A percentile compares a stretch with the other conserved stretches of the same genome.
These are phyloP conservation scores for Drosophila emarginata DNA, from an alignment of 2,888 invertebrate genomes.

Conservation along the genomic window DNA sequence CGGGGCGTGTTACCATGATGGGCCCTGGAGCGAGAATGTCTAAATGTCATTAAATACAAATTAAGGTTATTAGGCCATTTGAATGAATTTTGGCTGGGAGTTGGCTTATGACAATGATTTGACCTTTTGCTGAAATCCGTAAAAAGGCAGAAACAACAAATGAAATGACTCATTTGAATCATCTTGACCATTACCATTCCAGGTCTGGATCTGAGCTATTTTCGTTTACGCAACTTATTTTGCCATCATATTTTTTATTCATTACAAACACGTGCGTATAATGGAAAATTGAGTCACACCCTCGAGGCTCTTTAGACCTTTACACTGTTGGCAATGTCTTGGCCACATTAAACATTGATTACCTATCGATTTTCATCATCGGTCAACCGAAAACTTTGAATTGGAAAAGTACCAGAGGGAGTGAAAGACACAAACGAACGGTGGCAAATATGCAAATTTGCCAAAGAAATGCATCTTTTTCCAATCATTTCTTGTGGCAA, in stretches of 20 bases:
- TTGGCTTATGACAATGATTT: constrained; percentile 47
- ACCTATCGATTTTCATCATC: constrained; percentile 57
- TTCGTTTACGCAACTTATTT: constrained; percentile 24
- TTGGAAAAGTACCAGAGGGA: constrained; percentile 38
- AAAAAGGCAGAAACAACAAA: constrained; percentile 18
- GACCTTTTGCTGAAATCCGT: constrained; percentile 42
- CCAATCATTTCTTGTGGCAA: constrained; percentile 12
- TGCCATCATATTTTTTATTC: constrained; percentile 34
- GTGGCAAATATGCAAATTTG: constrained; percentile 40
- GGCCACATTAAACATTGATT: constrained; percentile 50
- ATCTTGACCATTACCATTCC: constrained; percentile 25
- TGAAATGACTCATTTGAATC: constrained; percentile 39
- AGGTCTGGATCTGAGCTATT: constrained; percentile 24
- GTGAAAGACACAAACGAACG: neutral
- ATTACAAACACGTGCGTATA: constrained; percentile 42
- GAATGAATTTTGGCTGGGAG: neutral
- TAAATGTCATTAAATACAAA: constrained; percentile 51
- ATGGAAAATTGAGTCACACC: constrained; percentile 23
- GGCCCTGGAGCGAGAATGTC: constrained; percentile 4
- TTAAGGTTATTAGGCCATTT: constrained; percentile 45
- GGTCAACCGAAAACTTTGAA: constrained; percentile 27
- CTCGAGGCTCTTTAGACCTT: constrained; percentile 24
- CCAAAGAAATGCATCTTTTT: constrained; percentile 69
- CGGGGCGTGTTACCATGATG: constrained; percentile 21
- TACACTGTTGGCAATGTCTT: constrained; percentile 19